Evolutionary conservation across 1,140 invertebrate species (phyloP), one percentile per base, ranked within the genome.

Genomic region (Drosophila teissieri): DNA sequence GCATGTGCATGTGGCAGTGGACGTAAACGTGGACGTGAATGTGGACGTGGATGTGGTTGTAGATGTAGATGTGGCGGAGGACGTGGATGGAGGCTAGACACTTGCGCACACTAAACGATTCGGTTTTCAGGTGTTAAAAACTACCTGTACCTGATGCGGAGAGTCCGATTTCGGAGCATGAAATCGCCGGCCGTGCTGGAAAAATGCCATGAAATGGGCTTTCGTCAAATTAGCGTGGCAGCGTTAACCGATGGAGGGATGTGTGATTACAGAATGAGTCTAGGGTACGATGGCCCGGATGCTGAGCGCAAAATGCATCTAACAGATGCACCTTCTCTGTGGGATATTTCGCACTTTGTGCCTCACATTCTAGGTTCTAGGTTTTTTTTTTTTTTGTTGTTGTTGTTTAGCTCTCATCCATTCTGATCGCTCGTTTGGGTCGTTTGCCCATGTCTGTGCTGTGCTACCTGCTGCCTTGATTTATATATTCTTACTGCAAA

Each of bases 191-290:
- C 60, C 55, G 54, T 65, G 68, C 60, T 86, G 79, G 78, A 85
- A 85, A 84, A 85, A 85, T 76, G 77, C 82, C 83, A 86, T 86
- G 79, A 86, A 86, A 86, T 86, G 75, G 83, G 83, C 83, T 86
- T 86, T 86, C 83, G 84, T 86, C 83, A 86, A 86, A 86, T 86
- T 86, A 86, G 83, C 83, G 83, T 88, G 84, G 79, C 65, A 88
- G 60, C 83, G 83, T 86, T 86, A 86, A 86, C 83, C 83, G 83
- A 88, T 62, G 74, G 67, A 70, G 17, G 17, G 42, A 10, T 45
- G 11, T 45, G 42, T 31, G 17, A 12, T 11, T 42, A 5, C 0
- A 60, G 67, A 70, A 39, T 39, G 37, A 12, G 4, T 12, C 12
- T 39, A 39, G 51, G 73, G 62, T 64, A 45, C 55, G 73, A 57